phyloP scores from a whole-genome alignment of 1,140 invertebrate genomes.

The Zelostemma sp. region DNA sequence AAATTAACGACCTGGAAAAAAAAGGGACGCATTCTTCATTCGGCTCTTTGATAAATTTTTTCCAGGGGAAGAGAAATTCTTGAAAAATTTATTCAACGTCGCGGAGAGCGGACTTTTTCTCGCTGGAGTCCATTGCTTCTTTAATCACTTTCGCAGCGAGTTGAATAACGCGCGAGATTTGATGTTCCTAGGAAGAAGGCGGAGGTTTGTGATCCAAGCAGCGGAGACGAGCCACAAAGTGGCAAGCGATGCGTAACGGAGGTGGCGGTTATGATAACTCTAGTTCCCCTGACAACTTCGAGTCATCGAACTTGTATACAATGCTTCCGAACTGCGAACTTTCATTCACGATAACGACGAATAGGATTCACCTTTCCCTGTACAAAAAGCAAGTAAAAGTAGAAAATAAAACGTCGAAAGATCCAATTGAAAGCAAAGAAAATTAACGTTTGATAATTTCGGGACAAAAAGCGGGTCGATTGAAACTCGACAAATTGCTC shows the following conservation, averaged over 20 bases:
- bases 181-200: neutral
- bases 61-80: too few relatives aligned
- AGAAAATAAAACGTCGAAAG: too few relatives aligned
- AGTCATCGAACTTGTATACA: constrained; percentile 48
- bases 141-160: neutral
- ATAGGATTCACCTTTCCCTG: too few relatives aligned
- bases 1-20: neutral
- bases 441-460: too few relatives aligned
- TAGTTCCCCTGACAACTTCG: constrained; percentile 20
- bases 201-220: constrained; percentile 4
- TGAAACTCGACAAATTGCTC: too few relatives aligned
- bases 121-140: neutral
- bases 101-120: neutral
- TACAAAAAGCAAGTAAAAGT: too few relatives aligned
- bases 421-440: too few relatives aligned
- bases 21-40: neutral
- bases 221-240: constrained; percentile 50
- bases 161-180: neutral
- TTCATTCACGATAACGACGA: too few relatives aligned
- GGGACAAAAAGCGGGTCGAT: too few relatives aligned
- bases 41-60: too few relatives aligned
- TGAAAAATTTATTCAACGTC: neutral
- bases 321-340: too few relatives aligned
- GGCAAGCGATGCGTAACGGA: constrained; percentile 55
- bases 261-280: constrained; percentile 56